Base-by-base conservation (phyloP, 2,113 vertebrate genomes). In the Aegotheles bennettii region DNA sequence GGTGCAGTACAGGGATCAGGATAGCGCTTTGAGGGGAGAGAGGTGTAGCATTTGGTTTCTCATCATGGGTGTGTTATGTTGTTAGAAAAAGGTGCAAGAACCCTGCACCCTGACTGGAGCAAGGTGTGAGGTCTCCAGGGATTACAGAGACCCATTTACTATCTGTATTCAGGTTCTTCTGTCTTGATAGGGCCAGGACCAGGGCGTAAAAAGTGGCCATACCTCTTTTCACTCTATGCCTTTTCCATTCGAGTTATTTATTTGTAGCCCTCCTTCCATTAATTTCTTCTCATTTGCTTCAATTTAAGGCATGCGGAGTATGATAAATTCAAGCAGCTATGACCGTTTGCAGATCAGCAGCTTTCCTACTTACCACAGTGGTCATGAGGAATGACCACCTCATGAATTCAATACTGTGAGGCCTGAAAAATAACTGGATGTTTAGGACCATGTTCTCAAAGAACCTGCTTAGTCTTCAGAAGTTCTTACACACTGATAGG, bases 241-340 rank as follows among this genome's bases (percentile, higher is more conserved):
- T 78, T 84, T 86, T 89, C 17, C 21, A 18, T 84, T 89, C 40
- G 36, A 78, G 63, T 10, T 26, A 10, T 92, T 86, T 84, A 83
- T 92, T 50, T 96, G 76, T 47, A 90, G 68, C 38, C 29, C 31
- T 86, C 77, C 50, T 47, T 88, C 86, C 68, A 75, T 43, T 95
- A 36, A 63, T 67, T 90, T 83, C 21, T 71, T 85, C 63, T 76
- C 8, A 79, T 94, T 93, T 91, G 63, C 90, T 82, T 91, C 71
- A 83, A 26, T 85, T 92, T 88, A 88, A 85, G 28, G 54, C 47
- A 53, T 51, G 45, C 60, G 53, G 40, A 92, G 36, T 84, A 83
- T 84, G 90, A 94, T 84, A 94, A 75, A 96, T 95, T 93, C 70
- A 77, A 84, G 76, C 64, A 78, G 56, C 67, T 73, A 36, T 90